A percentile compares a stretch with the other conserved stretches of the same genome.
These are phyloP conservation scores for Meloidogyne hapla DNA, from an alignment of 1,140 invertebrate genomes.

Conservation along the genomic window DNA sequence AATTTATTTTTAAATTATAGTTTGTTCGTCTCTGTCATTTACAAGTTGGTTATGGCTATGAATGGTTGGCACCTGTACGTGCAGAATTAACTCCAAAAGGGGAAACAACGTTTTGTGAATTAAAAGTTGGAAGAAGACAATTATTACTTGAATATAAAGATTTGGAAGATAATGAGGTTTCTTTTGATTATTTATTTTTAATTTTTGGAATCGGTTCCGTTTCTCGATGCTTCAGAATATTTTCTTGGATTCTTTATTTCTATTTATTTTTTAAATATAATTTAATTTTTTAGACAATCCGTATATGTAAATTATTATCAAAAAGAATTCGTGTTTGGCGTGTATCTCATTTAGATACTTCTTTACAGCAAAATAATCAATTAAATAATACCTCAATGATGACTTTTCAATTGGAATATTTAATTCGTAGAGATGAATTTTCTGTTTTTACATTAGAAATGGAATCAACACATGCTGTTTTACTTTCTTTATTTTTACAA, in stretches of 20 bases:
- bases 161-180: conserved; percentile 36
- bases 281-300: conserved; percentile 29
- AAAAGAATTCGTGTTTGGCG: conserved; percentile 50
- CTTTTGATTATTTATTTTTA: no score
- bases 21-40: conserved; percentile 47
- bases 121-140: conserved; percentile 50
- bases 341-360: conserved; percentile 45
- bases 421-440: conserved; percentile 43
- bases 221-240: no score
- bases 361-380: not conserved
- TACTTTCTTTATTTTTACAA: conserved; percentile 53
- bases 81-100: conserved; percentile 28
- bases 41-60: conserved; percentile 49
- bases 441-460: conserved; percentile 34
- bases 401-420: conserved; percentile 52
- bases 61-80: conserved; percentile 39
- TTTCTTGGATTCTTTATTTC: no score
- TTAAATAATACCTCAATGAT: conserved; percentile 31
- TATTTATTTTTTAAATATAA: conserved; percentile 13
- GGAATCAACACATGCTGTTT: conserved; percentile 44
- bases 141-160: conserved; percentile 40
- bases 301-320: conserved; percentile 35
- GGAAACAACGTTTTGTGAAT: conserved; percentile 24
- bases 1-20: conserved; percentile 22
- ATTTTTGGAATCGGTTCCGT: no score